Evolutionary conservation across 2,888 invertebrate species (phyloP).

Genomic region (Acronicta psi): DNA sequence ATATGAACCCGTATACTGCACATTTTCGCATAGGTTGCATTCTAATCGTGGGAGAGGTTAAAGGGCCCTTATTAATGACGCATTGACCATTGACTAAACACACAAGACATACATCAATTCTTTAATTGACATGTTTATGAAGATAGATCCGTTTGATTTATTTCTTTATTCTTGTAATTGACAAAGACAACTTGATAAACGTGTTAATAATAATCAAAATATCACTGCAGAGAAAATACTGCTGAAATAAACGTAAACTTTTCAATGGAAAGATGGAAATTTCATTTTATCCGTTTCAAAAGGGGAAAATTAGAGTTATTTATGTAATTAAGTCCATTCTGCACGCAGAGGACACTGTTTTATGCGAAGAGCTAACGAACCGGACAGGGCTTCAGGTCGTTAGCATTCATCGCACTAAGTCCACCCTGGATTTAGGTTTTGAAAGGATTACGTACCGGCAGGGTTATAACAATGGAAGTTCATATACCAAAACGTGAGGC

Average conservation of each 20-base stretch:
- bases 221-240: constrained; percentile 4
- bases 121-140: background rate
- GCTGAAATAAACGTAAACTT: constrained; percentile 3
- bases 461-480: constrained; percentile 56
- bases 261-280: constrained; percentile 11
- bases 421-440: constrained; percentile 62
- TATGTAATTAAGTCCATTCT: constrained; percentile 41
- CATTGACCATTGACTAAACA: background rate
- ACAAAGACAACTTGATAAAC: background rate
- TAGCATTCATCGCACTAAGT: constrained; percentile 68
- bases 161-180: background rate
- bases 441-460: constrained; percentile 59
- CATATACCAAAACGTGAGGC: constrained; percentile 40
- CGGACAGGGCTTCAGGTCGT: constrained; percentile 58
- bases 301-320: constrained; percentile 30
- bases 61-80: no score
- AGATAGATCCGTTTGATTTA: background rate
- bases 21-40: no score
- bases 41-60: no score
- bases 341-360: constrained; percentile 38
- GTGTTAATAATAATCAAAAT: no score
- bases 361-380: constrained; percentile 46
- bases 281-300: constrained; percentile 12
- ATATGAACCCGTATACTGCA: no score
- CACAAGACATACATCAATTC: no score